Evolutionary conservation across 2,888 invertebrate species (phyloP).

Genomic region (Pyrochroa serraticornis): DNA sequence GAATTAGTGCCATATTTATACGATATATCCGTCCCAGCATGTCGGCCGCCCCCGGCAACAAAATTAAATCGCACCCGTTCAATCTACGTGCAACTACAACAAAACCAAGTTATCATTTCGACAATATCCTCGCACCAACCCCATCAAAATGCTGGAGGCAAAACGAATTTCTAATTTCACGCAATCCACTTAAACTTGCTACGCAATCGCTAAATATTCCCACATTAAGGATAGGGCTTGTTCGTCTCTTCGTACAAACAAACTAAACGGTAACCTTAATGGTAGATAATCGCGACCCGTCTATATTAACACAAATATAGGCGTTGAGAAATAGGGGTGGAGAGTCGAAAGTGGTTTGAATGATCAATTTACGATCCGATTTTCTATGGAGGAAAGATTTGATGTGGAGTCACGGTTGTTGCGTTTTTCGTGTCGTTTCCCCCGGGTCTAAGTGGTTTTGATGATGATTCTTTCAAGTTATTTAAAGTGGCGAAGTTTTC

Average conservation of each 20-base stretch:
- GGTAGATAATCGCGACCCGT: constrained; percentile 11
- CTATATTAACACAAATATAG: constrained; percentile 29
- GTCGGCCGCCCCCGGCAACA: constrained; percentile 21
- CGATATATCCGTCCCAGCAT: constrained; percentile 25
- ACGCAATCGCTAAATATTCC: neutral
- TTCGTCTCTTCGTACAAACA: too few species aligned
- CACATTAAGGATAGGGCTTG: too few species aligned
- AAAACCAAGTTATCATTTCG: too few species aligned
- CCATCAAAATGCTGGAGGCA: too few species aligned
- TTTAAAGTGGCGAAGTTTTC: constrained; percentile 40
- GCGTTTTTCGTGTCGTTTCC: neutral
- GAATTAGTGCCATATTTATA: constrained; percentile 40
- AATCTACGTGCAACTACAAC: neutral
- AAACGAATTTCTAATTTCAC: too few species aligned
- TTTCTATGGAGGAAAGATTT: neutral
- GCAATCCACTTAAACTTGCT: too few species aligned
- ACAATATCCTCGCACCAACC: too few species aligned
- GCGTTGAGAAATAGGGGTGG: constrained; percentile 29
- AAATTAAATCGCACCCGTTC: constrained; percentile 21
- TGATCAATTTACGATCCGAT: too few species aligned
- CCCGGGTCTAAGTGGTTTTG: constrained; percentile 5
- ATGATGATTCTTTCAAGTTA: constrained; percentile 28
- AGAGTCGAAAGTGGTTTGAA: neutral
- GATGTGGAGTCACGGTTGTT: constrained; percentile 9
- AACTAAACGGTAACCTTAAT: neutral